Evolutionary conservation across 2,113 vertebrate species (phyloP).

Genomic region (Galeopterus variegatus): DNA sequence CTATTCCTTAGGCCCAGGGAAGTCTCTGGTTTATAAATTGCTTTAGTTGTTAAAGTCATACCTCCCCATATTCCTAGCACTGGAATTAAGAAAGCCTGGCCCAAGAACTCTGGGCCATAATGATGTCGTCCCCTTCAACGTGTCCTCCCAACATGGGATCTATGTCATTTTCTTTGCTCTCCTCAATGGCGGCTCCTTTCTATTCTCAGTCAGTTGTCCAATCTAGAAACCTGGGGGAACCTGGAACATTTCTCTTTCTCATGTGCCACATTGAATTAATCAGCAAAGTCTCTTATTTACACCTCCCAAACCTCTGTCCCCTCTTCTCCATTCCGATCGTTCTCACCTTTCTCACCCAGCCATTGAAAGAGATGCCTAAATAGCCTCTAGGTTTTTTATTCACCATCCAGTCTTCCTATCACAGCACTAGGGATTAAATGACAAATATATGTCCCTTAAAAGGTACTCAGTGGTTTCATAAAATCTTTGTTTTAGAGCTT

Average conservation of each 20-base stretch:
- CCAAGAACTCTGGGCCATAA: not conserved
- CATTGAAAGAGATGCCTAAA: not conserved
- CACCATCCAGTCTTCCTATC: not conserved
- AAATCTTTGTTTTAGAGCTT: conserved; percentile 10
- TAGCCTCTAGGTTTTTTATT: not conserved
- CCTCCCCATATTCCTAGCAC: not conserved
- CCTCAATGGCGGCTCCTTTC: not conserved
- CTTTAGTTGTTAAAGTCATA: not conserved
- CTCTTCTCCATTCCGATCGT: not conserved
- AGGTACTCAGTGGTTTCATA: not conserved
- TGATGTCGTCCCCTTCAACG: not conserved
- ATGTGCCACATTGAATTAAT: not conserved
- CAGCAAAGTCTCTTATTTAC: not conserved
- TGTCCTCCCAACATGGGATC: not conserved
- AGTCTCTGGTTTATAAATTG: not conserved
- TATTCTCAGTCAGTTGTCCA: not conserved
- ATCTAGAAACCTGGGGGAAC: not conserved
- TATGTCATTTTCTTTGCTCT: not conserved
- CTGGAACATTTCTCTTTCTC: not conserved
- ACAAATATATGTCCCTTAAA: conserved; percentile 1
- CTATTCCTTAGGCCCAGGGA: not conserved
- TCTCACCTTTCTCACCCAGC: not conserved
- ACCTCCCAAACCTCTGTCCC: not conserved
- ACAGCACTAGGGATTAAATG: not conserved
- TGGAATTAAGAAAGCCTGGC: not conserved